These are phyloP conservation scores for Globia sparganii DNA, from an alignment of 2,888 invertebrate species.

Conservation along the genomic window DNA sequence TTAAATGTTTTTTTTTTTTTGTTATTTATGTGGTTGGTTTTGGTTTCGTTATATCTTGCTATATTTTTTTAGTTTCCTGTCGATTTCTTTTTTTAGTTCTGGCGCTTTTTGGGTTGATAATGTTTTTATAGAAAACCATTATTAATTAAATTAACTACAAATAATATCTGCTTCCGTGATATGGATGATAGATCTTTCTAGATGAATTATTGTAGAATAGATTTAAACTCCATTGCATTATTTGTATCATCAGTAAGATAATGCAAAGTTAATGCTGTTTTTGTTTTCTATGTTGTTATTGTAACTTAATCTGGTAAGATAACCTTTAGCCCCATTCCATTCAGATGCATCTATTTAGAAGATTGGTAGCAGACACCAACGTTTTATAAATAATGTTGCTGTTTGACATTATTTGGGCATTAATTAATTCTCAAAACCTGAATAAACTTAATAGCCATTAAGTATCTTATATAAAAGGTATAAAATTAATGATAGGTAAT, in stretches of 20 bases:
- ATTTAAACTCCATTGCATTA: conserved; percentile 6
- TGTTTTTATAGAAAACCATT: background rate
- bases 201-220: conserved; percentile 7
- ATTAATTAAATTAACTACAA: background rate
- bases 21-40: no score
- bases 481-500: no score
- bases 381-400: conserved; percentile 14
- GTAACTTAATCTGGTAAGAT: background rate
- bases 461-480: no score
- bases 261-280: conserved; percentile 6
- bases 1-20: no score
- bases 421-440: no score
- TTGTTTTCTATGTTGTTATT: background rate
- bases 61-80: background rate
- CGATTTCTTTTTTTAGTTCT: background rate
- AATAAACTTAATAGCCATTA: background rate
- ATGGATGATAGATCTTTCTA: background rate
- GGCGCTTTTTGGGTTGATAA: background rate
- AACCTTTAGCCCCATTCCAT: conserved; percentile 20
- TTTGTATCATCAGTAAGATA: conserved; percentile 11
- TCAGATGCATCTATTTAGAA: background rate
- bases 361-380: background rate
- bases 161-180: background rate
- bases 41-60: background rate
- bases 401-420: background rate